phyloP scores from a whole-genome alignment of 2,888 invertebrate species.

The Drosophila phalerata region DNA sequence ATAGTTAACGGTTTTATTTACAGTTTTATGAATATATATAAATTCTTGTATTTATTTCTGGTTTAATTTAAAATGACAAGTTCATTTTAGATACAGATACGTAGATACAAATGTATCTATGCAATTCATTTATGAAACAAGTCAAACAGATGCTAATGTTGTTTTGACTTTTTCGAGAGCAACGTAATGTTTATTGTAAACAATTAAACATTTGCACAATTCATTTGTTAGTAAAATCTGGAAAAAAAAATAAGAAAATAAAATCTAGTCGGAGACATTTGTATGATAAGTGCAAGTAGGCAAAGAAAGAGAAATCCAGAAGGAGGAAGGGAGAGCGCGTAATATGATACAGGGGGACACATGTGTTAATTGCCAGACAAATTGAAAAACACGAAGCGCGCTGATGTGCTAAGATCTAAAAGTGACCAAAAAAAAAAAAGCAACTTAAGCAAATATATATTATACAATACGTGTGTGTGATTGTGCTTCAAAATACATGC shows the following conservation, averaged over 20 bases:
- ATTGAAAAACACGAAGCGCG: conserved; percentile 72
- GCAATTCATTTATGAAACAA: conserved; percentile 48
- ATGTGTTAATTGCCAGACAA: conserved; percentile 77
- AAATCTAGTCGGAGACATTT: conserved; percentile 46
- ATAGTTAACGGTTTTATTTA: too few species aligned
- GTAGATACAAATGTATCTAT: neutral
- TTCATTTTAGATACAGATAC: too few species aligned
- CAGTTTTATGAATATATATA: too few species aligned
- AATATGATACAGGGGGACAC: conserved; percentile 22
- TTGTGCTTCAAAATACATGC: conserved; percentile 35
- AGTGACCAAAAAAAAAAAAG: conserved; percentile 40
- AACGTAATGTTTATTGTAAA: conserved; percentile 46
- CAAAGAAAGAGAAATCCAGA: conserved; percentile 36
- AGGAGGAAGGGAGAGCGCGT: neutral
- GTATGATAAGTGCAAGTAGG: conserved; percentile 42
- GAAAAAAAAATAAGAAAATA: neutral
- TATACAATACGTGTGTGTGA: conserved; percentile 57
- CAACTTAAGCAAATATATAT: conserved; percentile 60
- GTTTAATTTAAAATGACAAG: too few species aligned
- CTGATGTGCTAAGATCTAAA: conserved; percentile 66
- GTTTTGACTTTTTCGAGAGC: conserved; percentile 16
- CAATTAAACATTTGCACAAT: conserved; percentile 64
- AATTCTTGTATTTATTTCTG: too few species aligned
- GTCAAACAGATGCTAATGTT: conserved; percentile 25
- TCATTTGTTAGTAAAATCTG: conserved; percentile 57